These are phyloP conservation scores for Syngnathus acus DNA, from an alignment of 2,797 vertebrate species.

Conservation along the genomic window DNA sequence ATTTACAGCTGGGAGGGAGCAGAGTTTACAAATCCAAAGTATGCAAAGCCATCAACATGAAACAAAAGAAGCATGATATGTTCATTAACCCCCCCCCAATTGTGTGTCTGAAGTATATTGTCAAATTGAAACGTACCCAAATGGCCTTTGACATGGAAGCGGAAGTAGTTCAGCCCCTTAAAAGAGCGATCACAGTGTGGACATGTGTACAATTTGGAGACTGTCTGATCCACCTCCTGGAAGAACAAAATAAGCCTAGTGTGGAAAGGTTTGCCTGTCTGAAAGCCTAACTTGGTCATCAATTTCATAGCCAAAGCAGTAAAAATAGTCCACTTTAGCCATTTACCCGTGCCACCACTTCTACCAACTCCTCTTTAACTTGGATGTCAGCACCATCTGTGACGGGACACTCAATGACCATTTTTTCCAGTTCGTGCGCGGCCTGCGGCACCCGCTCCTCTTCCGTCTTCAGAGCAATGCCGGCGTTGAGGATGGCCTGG, in stretches of 20 bases:
- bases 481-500: conserved; percentile 92
- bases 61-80: background rate
- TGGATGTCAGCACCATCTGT: conserved; percentile 64
- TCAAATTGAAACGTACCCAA: conserved; percentile 68
- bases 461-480: conserved; percentile 76
- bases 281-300: background rate
- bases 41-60: background rate
- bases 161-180: conserved; percentile 76
- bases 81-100: background rate
- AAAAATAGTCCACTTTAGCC: background rate
- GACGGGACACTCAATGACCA: conserved; percentile 44
- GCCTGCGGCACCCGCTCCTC: conserved; percentile 36
- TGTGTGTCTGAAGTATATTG: background rate
- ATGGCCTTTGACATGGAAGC: conserved; percentile 84
- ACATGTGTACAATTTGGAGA: conserved; percentile 72
- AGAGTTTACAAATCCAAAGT: no score
- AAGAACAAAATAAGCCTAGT: background rate
- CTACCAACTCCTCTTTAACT: conserved; percentile 69
- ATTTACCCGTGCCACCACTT: conserved; percentile 50
- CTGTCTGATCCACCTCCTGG: conserved; percentile 50
- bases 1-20: background rate
- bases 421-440: conserved; percentile 45
- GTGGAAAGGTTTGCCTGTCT: background rate
- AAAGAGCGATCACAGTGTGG: conserved; percentile 85
- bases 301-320: no score